Conservation (phyloP, 1,140 invertebrate species). For the Nephotettix cincticeps region DNA sequence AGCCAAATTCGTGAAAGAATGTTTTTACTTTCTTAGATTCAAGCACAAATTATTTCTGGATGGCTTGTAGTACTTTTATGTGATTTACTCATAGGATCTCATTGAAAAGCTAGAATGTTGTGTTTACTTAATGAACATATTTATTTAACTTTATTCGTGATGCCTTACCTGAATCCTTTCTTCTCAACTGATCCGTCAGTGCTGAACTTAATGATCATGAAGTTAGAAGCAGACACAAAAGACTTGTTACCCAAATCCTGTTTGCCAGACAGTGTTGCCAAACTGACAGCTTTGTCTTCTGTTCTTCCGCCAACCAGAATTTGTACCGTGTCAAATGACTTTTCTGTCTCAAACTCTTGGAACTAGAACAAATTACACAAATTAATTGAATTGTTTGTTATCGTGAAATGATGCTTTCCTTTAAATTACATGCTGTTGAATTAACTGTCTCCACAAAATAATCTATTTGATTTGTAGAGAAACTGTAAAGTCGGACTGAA, state of each 20-base stretch:
- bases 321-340: slow-evolving; percentile 93
- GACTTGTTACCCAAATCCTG: slow-evolving; percentile 77
- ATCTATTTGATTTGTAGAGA: no score
- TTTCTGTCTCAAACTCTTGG: slow-evolving; percentile 96
- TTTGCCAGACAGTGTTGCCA: slow-evolving; percentile 89
- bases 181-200: slow-evolving; percentile 91
- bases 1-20: no score
- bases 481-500: no score
- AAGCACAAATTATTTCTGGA: no score
- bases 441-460: no score
- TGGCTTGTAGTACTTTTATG: no score
- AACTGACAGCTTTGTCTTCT: slow-evolving; percentile 88
- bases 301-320: slow-evolving; percentile 92
- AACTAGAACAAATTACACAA: slow-evolving; percentile 77
- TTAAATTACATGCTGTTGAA: no score
- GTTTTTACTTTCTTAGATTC: no score
- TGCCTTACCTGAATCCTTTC: slow-evolving; percentile 80
- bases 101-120: no score
- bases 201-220: slow-evolving; percentile 97
- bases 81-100: no score
- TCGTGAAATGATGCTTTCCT: background rate
- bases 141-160: no score
- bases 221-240: slow-evolving; percentile 93
- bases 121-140: no score
- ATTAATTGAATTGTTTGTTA: background rate